Conservation (phyloP, 2,797 vertebrate species). For the Etheostoma nigrum region DNA sequence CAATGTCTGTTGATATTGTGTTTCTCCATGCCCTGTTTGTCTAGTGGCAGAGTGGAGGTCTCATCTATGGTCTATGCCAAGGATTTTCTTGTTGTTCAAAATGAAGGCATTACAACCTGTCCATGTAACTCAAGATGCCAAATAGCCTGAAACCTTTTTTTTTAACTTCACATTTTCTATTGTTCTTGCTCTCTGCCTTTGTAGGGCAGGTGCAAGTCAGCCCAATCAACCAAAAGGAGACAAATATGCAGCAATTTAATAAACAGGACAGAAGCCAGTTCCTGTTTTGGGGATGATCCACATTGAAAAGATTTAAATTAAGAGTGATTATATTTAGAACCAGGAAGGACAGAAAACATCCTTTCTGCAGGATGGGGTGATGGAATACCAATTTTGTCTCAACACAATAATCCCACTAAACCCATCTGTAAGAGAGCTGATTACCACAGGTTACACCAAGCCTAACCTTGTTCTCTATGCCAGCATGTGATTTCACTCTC, state of each 20-base stretch:
- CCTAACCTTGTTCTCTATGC: conserved; percentile 57
- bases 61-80: not conserved
- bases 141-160: not conserved
- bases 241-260: conserved; percentile 8
- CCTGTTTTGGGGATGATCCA: conserved; percentile 33
- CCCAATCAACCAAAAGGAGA: conserved; percentile 3
- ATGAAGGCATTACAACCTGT: not conserved
- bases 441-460: conserved; percentile 51
- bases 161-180: not conserved
- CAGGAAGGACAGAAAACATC: conserved; percentile 43
- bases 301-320: conserved; percentile 28
- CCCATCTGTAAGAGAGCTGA: conserved; percentile 43
- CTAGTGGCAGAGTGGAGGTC: not conserved
- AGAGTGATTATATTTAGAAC: conserved; percentile 47
- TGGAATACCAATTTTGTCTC: conserved; percentile 11
- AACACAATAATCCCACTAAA: conserved; percentile 43
- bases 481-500: conserved; percentile 58
- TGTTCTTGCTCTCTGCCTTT: not conserved
- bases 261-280: conserved; percentile 42
- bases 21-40: not conserved
- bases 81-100: too few relatives aligned
- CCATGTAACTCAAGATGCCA: not conserved
- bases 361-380: conserved; percentile 12
- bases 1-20: not conserved
- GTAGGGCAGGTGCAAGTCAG: not conserved